These are phyloP conservation scores for Prionailurus bengalensis DNA, from an alignment of 2,113 vertebrate species.

Conservation along the genomic window DNA sequence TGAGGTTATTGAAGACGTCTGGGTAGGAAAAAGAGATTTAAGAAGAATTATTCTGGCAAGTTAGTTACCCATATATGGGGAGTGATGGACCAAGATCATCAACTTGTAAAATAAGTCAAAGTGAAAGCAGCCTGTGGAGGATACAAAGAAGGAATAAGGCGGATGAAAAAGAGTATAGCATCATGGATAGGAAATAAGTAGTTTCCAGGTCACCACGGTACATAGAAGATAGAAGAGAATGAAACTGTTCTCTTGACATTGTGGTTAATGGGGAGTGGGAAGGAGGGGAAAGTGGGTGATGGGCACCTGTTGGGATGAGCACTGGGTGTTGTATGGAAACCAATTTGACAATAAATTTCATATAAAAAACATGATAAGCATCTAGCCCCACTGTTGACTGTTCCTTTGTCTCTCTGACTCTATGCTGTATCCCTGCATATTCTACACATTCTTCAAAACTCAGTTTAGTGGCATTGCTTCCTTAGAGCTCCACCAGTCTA, in stretches of 20 bases:
- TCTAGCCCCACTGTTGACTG: not conserved
- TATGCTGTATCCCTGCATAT: not conserved
- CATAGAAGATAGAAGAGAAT: not conserved
- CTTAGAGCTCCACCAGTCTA: not conserved
- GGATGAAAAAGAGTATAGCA: not conserved
- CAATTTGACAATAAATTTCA: too few species aligned
- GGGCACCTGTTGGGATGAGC: too few species aligned
- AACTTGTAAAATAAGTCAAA: not conserved
- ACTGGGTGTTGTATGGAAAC: too few species aligned
- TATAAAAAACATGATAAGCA: not conserved
- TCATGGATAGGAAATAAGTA: not conserved
- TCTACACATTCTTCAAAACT: not conserved
- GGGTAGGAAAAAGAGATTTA: not conserved
- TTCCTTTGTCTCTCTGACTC: not conserved
- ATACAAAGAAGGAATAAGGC: not conserved
- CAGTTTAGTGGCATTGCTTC: not conserved
- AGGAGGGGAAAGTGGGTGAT: too few species aligned
- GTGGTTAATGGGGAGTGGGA: too few species aligned
- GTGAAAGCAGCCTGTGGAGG: not conserved
- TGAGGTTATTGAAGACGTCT: not conserved
- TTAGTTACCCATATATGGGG: not conserved
- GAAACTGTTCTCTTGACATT: not conserved
- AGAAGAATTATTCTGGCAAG: not conserved
- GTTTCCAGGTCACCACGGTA: not conserved
- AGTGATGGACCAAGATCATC: not conserved